Percentiles rank a stretch among this genome's conserved stretches.
Conservation (phyloP, 1,140 invertebrate genomes). For the Plodia interpunctella region DNA sequence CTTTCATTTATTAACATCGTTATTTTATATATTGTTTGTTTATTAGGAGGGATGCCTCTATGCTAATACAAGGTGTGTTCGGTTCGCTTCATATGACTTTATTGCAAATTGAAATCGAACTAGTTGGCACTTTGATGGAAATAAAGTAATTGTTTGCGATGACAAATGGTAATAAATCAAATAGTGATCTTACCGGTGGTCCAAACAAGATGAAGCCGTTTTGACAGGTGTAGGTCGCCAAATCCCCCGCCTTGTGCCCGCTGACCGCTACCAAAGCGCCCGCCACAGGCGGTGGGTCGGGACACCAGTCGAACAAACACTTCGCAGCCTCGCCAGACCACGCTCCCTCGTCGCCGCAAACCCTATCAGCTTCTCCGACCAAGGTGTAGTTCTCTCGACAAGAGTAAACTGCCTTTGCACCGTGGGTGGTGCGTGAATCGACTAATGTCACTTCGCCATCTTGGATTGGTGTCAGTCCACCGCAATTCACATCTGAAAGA, state of each 20-base stretch:
- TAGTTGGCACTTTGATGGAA: too few relatives aligned
- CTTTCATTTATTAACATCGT: too few relatives aligned
- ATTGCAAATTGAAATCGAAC: too few relatives aligned
- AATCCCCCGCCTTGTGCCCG: constrained; percentile 86
- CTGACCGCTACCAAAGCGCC: constrained; percentile 84
- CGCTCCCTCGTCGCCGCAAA: constrained; percentile 85
- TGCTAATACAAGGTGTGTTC: too few relatives aligned
- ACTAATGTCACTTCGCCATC: constrained; percentile 84
- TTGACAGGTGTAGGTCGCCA: constrained; percentile 88
- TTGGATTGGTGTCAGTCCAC: constrained; percentile 81
- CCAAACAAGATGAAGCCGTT: constrained; percentile 91
- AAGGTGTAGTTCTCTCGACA: constrained; percentile 92
- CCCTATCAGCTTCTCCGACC: constrained; percentile 84
- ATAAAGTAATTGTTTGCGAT: too few relatives aligned
- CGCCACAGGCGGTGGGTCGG: constrained; percentile 84
- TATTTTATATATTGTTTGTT: too few relatives aligned
- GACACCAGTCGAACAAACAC: constrained; percentile 92
- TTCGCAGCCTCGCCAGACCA: constrained; percentile 89
- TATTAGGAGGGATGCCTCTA: too few relatives aligned
- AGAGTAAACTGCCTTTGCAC: constrained; percentile 84
- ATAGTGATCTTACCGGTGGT: constrained; percentile 78
- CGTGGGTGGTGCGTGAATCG: constrained; percentile 85
- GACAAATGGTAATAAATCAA: constrained; percentile 14
- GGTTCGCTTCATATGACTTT: too few relatives aligned
- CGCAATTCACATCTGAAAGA: constrained; percentile 88